Base-by-base conservation (phyloP, 2,888 invertebrate genomes). In the Hyposoter dolosus region DNA sequence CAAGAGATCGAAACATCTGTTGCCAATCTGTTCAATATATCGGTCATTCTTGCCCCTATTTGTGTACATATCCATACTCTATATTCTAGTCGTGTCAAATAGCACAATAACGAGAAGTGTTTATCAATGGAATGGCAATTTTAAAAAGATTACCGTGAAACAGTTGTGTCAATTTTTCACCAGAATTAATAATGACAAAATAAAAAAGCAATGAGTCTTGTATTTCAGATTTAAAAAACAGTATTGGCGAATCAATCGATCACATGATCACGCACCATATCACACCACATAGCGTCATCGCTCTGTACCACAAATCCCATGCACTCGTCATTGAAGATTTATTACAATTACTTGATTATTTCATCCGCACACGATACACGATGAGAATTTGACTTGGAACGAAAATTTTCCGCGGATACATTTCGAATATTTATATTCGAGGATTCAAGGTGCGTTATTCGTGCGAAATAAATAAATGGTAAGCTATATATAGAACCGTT, bases 21-120 rank as follows among this genome's bases (percentile, higher is more conserved):
- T 91, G 88, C 88, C 91, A 90, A 92, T 92, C 90, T 90, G 88
- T 89, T 91, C 86, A 89, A 90, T 87, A 76, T 89, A 89, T 90
- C 89, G 90, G 88, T 90, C 89, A 89, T 28, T 28, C 65, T 77
- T 23, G 45, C 50, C 43, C 43, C n/a, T 79, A 50, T 81, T 43
- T 72, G n/a, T 28, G 19, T 60, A 28, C 23, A n/a, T 19, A 1
- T 32, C 17, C 17, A 45, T 45, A 63, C 19, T 10, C 43, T 9
- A 40, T 4, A 45, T n/a, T 66, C 5, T 50, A 77, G 19, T 50
- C 45, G 60, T 66, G 32, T 77, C 65, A 32, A 50, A 60, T 43
- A 60, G 35, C 60, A 23, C 43, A 23, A 63, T 76, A 77, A 50
- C 66, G 32, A 66, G 32, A 66, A 45, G 12, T n/a, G 23, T 65